Base-by-base conservation (phyloP, 2,113 vertebrate species). In the Pelvicachromis taeniatus region DNA sequence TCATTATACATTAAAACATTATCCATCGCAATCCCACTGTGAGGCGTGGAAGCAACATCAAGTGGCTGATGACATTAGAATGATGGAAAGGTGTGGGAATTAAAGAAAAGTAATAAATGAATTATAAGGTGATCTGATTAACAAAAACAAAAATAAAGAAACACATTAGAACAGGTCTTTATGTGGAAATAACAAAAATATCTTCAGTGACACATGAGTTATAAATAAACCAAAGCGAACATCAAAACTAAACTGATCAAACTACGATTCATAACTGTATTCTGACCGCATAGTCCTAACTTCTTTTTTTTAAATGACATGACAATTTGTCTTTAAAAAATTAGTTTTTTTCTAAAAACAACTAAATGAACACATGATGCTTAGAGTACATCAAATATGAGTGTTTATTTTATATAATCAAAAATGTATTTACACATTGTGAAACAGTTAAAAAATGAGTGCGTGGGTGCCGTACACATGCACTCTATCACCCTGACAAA, bases 1-100 rank as follows among this genome's bases (percentile, higher is more conserved):
- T 80, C 84, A 91, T 93, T 85, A 85, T 87, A 87, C 79, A 92
- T 93, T 61, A 86, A 29, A 83, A 81, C 77, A 73, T 91, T 73
- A 78, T 6, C 48, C 63, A 55, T 65, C 29, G 9, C n/a, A 0
- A 63, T 29, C 73, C 80, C 7, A 23, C 13, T 2, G 13, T 19
- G 82, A 63, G 12, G 7, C 19, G 6, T 55, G 65, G 45, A 63
- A 59, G 83, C 63, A 84, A 68, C 86, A 88, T 29, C 77, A 80
- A 16, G 80, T 88, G 86, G 83, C 65, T 10, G 81, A 86, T 83
- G 59, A 68, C 53, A 83, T 85, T 84, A 84, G 31, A 80, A 80
- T 85, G 92, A 93, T 83, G 56, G 85, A 86, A 86, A 86, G 75
- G 77, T 48, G 38, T 23, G 79, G 82, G 79, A 56, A 81, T 70